phyloP scores from a whole-genome alignment of 2,797 vertebrate species.

The Poeciliopsis turneri region DNA sequence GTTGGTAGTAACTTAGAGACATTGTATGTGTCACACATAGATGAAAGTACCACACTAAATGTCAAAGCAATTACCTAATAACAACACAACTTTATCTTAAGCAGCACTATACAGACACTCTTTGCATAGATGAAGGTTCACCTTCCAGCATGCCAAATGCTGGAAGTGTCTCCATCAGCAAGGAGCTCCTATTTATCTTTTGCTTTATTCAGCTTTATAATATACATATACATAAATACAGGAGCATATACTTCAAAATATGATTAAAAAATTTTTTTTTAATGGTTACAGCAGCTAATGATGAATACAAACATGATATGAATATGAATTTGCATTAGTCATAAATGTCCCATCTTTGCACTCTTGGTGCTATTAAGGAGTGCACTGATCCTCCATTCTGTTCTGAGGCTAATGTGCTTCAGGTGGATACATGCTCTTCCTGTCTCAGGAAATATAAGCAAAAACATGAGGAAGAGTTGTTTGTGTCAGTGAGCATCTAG shows the following conservation, averaged over 20 bases:
- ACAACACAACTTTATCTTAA: not conserved
- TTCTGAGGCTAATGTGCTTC: slow-evolving; percentile 18
- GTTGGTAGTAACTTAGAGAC: not conserved
- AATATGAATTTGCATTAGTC: slow-evolving; percentile 1
- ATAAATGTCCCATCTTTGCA: slow-evolving; percentile 19
- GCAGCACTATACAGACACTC: not conserved
- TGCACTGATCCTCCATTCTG: slow-evolving; percentile 5
- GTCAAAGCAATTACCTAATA: not conserved
- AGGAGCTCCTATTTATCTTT: not conserved
- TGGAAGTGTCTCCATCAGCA: not conserved
- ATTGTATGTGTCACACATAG: not conserved
- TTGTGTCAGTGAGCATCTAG: slow-evolving; percentile 51
- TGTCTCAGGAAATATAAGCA: slow-evolving; percentile 37
- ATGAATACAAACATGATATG: slow-evolving; percentile 15
- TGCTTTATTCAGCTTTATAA: not conserved
- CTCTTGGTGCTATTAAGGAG: slow-evolving; percentile 24
- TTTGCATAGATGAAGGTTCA: not conserved
- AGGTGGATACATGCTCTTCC: slow-evolving; percentile 23
- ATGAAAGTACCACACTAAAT: not conserved
- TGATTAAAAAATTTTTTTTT: too few species aligned
- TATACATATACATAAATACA: not conserved
- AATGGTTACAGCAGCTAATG: not conserved
- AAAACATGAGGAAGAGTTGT: slow-evolving; percentile 24
- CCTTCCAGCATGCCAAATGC: not conserved
- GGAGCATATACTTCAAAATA: not conserved